Conservation (phyloP, 1,140 invertebrate genomes). For the Apis cerana region DNA sequence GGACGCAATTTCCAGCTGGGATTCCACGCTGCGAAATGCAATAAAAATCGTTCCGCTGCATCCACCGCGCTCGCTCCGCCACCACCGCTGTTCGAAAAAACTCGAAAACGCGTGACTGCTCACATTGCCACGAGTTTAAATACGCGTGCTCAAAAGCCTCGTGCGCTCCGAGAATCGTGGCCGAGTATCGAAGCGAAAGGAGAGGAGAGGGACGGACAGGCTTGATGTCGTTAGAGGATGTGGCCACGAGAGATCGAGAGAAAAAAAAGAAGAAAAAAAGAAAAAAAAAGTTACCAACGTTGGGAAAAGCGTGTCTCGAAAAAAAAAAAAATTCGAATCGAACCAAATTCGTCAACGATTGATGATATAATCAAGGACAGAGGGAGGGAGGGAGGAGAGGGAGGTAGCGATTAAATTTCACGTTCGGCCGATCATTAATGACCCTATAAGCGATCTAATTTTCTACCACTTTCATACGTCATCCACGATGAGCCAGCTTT, state of each 20-base stretch:
- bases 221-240: conserved; percentile 15
- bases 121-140: conserved; percentile 44
- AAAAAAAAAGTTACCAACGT: neutral
- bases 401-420: conserved; percentile 13
- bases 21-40: conserved; percentile 63
- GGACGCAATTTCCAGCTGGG: conserved; percentile 64
- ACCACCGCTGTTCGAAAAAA: conserved; percentile 49
- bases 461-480: conserved; percentile 37
- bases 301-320: neutral
- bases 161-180: neutral
- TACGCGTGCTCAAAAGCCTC: conserved; percentile 41
- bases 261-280: neutral
- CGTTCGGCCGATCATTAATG: conserved; percentile 17
- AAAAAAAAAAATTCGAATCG: neutral
- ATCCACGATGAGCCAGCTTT: conserved; percentile 23
- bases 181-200: conserved; percentile 19
- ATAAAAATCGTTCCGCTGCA: conserved; percentile 67
- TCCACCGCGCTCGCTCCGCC: conserved; percentile 28
- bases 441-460: conserved; percentile 29
- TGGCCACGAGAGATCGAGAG: neutral
- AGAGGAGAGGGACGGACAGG: too few relatives aligned
- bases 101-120: conserved; percentile 60
- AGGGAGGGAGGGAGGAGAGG: too few relatives aligned
- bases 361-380: neutral
- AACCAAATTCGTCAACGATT: conserved; percentile 5